Base-by-base conservation (phyloP, 1,140 invertebrate genomes). In the Cataglyphis hispanica region DNA sequence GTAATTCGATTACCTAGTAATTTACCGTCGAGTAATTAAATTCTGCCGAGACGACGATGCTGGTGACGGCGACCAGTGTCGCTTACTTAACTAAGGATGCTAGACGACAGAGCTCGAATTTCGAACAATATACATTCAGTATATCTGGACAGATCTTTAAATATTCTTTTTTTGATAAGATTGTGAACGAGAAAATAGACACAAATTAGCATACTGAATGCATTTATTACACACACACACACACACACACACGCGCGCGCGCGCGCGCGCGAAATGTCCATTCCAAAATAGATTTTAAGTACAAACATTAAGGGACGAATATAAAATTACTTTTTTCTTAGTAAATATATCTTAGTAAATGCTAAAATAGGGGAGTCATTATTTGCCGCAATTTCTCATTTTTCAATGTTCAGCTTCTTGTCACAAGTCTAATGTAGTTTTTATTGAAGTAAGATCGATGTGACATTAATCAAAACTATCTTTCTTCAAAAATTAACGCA, bases 21-120 rank as follows among this genome's bases (percentile, higher is more conserved):
- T 91, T 91, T 91, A 85, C 77, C 46, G 58, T 53, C 34, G 86
- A 64, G 60, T 91, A 91, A 91, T 91, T 77, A 85, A 90, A 91
- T 91, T 88, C 56, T 43, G 72, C 37, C 43, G 85, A 50, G 46
- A 50, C 75, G 72, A 64, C 72, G 70, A 60, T 27, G 60, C 53
- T 25, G 56, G 8, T 37, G 50, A 63, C 66, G 27, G 50, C 58
- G 56, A 58, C 31, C 61, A 67, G 61, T 72, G 83, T 88, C 74
- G 85, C 56, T 74, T 83, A 74, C 67, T 81, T 60, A 72, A 66
- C 66, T 76, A 27, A 84, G 80, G 22, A 69, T 27, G 19, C 69
- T 61, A 16, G 43, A 86, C 22, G 27, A 22, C 37, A 66, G 58
- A 53, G 19, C 16, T 60, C 58, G 53, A 72, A 83, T 69, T 67